phyloP scores from a whole-genome alignment of 2,113 vertebrate genomes.

The Passer domesticus region DNA sequence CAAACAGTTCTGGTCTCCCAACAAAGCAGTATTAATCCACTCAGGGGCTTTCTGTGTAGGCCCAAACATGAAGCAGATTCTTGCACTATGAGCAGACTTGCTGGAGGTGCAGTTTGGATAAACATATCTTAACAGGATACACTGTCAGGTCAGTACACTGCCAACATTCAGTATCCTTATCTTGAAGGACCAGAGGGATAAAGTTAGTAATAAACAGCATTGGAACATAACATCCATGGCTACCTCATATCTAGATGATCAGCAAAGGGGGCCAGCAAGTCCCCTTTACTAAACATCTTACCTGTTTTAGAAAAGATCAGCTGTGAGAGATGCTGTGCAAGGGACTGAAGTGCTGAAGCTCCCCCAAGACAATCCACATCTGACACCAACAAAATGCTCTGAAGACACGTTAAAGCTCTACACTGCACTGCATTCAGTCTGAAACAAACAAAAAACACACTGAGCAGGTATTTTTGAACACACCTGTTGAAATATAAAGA shows the following conservation, averaged over 20 bases:
- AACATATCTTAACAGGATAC: background rate
- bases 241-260: background rate
- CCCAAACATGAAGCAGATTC: background rate
- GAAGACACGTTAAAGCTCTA: constrained; percentile 90
- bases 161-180: background rate
- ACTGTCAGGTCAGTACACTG: background rate
- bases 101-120: background rate
- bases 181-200: background rate
- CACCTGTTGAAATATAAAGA: background rate
- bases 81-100: background rate
- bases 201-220: background rate
- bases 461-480: background rate
- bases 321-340: constrained; percentile 87
- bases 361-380: constrained; percentile 90
- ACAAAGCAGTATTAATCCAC: background rate
- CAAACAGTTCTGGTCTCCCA: background rate
- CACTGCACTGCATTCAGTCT: constrained; percentile 90
- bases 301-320: constrained; percentile 86
- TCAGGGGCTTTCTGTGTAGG: background rate
- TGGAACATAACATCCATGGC: background rate
- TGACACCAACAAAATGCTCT: constrained; percentile 89
- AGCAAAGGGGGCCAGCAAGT: background rate
- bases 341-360: constrained; percentile 81
- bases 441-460: background rate
- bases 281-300: constrained; percentile 35